These are phyloP conservation scores for Lithophane socia DNA, from an alignment of 2,888 invertebrate species.

Conservation along the genomic window DNA sequence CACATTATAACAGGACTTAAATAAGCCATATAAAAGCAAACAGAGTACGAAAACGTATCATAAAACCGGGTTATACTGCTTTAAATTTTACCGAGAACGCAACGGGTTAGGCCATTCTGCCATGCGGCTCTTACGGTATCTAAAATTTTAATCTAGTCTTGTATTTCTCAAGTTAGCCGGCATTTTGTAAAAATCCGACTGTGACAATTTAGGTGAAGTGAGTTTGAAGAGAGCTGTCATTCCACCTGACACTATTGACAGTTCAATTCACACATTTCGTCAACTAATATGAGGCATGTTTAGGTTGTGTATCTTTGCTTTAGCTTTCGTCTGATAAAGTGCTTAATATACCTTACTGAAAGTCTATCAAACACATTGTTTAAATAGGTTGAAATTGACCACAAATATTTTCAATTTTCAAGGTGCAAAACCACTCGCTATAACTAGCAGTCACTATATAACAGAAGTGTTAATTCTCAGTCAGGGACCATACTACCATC, in stretches of 20 bases:
- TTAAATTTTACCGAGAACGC: conserved; percentile 26
- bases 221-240: too few relatives aligned
- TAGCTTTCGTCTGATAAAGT: too few relatives aligned
- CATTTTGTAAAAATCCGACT: too few relatives aligned
- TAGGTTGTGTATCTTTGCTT: too few relatives aligned
- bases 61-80: conserved; percentile 19
- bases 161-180: neutral
- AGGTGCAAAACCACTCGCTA: neutral
- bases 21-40: conserved; percentile 41
- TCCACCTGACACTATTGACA: too few relatives aligned
- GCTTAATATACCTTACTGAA: too few relatives aligned
- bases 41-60: conserved; percentile 19
- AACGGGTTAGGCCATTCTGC: conserved; percentile 18
- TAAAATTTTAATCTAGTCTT: neutral
- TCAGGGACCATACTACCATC: neutral
- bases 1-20: conserved; percentile 30
- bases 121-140: neutral
- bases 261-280: too few relatives aligned
- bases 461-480: neutral
- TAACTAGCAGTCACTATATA: neutral
- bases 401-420: neutral
- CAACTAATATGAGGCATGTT: too few relatives aligned
- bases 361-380: too few relatives aligned
- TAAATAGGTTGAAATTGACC: too few relatives aligned
- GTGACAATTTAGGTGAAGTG: too few relatives aligned